phyloP scores from a whole-genome alignment of 2,888 invertebrate genomes.

The Tachina grossa region DNA sequence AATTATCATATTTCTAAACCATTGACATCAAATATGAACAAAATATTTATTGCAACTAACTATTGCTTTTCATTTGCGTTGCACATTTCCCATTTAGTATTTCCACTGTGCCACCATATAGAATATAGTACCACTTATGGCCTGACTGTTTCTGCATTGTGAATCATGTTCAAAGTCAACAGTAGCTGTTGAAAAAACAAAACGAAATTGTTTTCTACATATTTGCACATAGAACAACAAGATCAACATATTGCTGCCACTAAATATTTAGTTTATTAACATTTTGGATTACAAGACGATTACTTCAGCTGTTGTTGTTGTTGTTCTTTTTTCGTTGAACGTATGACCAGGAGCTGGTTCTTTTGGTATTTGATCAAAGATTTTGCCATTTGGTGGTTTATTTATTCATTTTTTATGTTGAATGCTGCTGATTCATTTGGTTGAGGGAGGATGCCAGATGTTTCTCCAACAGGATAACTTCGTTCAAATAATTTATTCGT shows the following conservation, averaged over 20 bases:
- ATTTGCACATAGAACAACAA: constrained; percentile 46
- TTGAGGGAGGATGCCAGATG: constrained; percentile 10
- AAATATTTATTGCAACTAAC: too few relatives aligned
- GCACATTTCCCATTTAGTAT: background rate
- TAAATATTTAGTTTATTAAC: constrained; percentile 56
- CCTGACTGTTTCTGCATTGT: constrained; percentile 24
- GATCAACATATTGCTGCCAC: constrained; percentile 45
- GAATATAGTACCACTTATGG: constrained; percentile 13
- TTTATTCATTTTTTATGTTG: constrained; percentile 23
- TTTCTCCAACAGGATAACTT: too few relatives aligned
- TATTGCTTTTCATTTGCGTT: too few relatives aligned
- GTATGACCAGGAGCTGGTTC: constrained; percentile 48
- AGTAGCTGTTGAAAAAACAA: constrained; percentile 50
- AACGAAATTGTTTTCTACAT: constrained; percentile 20
- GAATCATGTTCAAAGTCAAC: constrained; percentile 64
- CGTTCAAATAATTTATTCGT: background rate
- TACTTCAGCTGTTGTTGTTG: background rate
- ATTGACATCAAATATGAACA: too few relatives aligned
- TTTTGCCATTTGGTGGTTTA: constrained; percentile 48
- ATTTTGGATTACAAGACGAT: constrained; percentile 33
- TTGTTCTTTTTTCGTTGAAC: constrained; percentile 18
- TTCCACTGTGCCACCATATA: constrained; percentile 15
- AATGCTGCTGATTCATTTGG: constrained; percentile 18
- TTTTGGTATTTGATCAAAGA: constrained; percentile 48
- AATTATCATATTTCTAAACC: too few relatives aligned